Base-by-base conservation (phyloP, 2,797 vertebrate genomes). In the Enteromius anoplus region DNA sequence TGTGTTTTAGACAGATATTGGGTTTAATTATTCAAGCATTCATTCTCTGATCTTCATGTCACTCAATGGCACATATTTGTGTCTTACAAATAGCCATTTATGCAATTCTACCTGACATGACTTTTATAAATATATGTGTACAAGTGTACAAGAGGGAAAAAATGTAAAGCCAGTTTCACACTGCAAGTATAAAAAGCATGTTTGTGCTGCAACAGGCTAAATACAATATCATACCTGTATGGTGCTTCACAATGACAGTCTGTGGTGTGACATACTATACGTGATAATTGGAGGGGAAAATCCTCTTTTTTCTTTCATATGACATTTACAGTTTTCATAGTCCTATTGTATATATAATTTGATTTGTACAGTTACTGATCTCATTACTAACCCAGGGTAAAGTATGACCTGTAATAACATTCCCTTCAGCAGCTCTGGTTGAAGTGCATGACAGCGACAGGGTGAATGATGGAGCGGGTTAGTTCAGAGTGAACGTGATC, bases 381-480 rank as follows among this genome's bases (percentile, higher is more conserved):
- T 49, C 69, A 53, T 73, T 53, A 34, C 71, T 53, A n/a, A 73
- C 29, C 49, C 71, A 55, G 29, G 71, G 49, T 55, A 29, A 53
- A 55, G 49, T 34, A 75, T 55, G 49, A 73, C 15, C 23, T 49
- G 69, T 29, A 8, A 9, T 17, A 49, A 47, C 14, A 29, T 71
- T 49, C 26, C 42, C 3, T 47, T 69, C 66, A 70, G 21, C 42
- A 71, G 23, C 45, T 49, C 14, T 2, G 68, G 23, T 53, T 53
- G 49, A 26, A n/a, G 49, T 32, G 26, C 2, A 10, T 72, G 51
- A 15, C 3, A 71, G 69, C 2, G 9, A 11, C 9, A 3, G 17
- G 70, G 70, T 51, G 29, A 72, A 51, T 34, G 47, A 42, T 51
- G 45, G 49, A n/a, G 29, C 1, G 49, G 32, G 71, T 55, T 75